Evolutionary conservation across 2,888 invertebrate species (phyloP).

Genomic region (Clunio marinus): DNA sequence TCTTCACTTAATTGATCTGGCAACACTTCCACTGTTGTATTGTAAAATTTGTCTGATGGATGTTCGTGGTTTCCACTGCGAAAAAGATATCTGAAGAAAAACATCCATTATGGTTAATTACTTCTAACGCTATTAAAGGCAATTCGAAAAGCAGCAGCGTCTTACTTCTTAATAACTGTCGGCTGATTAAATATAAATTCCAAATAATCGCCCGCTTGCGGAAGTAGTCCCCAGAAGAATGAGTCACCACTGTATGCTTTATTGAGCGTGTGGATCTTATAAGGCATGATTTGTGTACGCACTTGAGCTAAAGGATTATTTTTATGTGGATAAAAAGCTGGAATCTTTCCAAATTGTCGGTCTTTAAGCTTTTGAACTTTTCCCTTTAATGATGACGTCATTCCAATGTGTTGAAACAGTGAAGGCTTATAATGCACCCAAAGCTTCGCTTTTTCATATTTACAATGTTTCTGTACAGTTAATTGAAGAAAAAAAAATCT

Average conservation of each 20-base stretch:
- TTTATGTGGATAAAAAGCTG: constrained; percentile 70
- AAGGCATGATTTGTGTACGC: constrained; percentile 70
- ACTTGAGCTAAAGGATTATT: constrained; percentile 68
- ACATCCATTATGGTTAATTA: constrained; percentile 9
- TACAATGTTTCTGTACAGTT: constrained; percentile 74
- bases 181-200: constrained; percentile 76
- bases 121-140: background rate
- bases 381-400: constrained; percentile 89
- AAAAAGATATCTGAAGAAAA: constrained; percentile 64
- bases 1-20: constrained; percentile 54
- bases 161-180: constrained; percentile 63
- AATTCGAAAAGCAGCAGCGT: constrained; percentile 30
- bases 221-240: constrained; percentile 88
- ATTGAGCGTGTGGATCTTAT: constrained; percentile 71
- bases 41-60: constrained; percentile 79
- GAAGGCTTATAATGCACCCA: constrained; percentile 86
- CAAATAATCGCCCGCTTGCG: constrained; percentile 70
- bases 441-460: constrained; percentile 67
- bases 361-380: constrained; percentile 96
- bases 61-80: constrained; percentile 88
- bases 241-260: constrained; percentile 81
- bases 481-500: constrained; percentile 3
- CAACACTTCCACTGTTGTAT: constrained; percentile 78
- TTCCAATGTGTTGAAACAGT: constrained; percentile 92
- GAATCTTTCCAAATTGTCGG: constrained; percentile 79